phyloP scores from a whole-genome alignment of 1,140 invertebrate species.

The Bactericera cockerelli region DNA sequence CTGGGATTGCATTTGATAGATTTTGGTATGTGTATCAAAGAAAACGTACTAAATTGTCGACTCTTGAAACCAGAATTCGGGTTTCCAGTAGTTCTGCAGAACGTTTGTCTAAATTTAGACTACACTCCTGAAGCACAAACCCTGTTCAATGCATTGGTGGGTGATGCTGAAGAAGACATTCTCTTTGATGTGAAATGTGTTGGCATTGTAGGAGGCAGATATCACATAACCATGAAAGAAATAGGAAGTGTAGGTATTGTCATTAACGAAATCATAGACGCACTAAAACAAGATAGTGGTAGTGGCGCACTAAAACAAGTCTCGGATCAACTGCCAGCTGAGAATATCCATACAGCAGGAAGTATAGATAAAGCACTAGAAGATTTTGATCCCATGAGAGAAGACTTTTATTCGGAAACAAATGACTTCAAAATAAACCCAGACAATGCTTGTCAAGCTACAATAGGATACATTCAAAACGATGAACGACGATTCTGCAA shows the following conservation, averaged over 20 bases:
- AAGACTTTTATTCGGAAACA: not conserved
- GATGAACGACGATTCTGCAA: not conserved
- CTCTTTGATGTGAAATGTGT: not conserved
- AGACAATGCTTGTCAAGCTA: not conserved
- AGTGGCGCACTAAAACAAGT: no score
- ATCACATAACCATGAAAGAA: not conserved
- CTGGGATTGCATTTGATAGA: not conserved
- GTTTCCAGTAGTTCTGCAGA: not conserved
- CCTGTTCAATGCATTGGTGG: not conserved
- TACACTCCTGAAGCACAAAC: not conserved
- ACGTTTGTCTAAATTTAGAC: not conserved
- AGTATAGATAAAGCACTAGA: no score
- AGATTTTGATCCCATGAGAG: not conserved
- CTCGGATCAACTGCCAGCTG: no score
- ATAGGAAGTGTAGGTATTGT: no score
- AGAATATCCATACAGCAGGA: no score
- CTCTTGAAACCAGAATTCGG: not conserved
- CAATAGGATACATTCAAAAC: not conserved
- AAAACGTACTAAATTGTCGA: not conserved
- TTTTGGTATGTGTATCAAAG: not conserved
- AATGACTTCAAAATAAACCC: conserved; percentile 1
- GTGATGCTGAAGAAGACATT: not conserved
- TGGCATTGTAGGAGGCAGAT: not conserved
- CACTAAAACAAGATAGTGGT: no score
- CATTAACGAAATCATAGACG: no score